A percentile compares a stretch with the other conserved stretches of the same genome.
Conservation (phyloP, 2,797 vertebrate genomes). For the Pagetopsis macropterus region DNA sequence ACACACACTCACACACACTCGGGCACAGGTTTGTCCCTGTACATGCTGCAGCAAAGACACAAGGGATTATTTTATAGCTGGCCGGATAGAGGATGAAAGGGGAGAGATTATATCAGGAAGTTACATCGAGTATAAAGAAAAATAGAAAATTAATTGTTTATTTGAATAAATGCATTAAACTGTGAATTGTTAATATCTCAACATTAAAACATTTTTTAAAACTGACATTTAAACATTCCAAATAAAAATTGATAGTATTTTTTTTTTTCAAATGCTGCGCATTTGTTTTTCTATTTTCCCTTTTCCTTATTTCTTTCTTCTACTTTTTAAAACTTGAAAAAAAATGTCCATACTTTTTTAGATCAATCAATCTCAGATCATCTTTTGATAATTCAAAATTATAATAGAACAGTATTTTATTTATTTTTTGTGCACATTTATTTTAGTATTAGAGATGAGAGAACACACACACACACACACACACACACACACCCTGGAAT, state of each 20-base stretch:
- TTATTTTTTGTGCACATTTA: no score
- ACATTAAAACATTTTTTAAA: no score
- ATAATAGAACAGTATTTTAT: no score
- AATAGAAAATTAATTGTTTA: neutral
- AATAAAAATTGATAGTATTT: neutral
- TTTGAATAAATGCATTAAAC: slow-evolving; percentile 2
- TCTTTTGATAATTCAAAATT: no score
- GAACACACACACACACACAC: no score
- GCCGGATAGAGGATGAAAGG: slow-evolving; percentile 38
- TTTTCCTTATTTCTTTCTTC: no score
- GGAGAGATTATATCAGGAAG: slow-evolving; percentile 12
- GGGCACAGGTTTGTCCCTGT: slow-evolving; percentile 33
- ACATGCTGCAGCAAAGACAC: slow-evolving; percentile 44
- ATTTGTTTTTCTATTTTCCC: neutral
- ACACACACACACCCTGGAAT: slow-evolving; percentile 3
- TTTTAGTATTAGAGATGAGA: no score
- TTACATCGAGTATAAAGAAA: slow-evolving; percentile 5
- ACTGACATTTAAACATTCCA: no score
- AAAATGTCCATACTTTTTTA: no score
- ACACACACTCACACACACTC: slow-evolving; percentile 4
- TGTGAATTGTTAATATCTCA: neutral
- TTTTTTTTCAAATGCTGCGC: neutral
- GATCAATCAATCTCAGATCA: no score
- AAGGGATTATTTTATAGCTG: slow-evolving; percentile 51
- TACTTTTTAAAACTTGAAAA: no score